Evolutionary conservation across 2,797 vertebrate species (phyloP), one percentile per base, ranked within the genome.

Genomic region (Chanos chanos): DNA sequence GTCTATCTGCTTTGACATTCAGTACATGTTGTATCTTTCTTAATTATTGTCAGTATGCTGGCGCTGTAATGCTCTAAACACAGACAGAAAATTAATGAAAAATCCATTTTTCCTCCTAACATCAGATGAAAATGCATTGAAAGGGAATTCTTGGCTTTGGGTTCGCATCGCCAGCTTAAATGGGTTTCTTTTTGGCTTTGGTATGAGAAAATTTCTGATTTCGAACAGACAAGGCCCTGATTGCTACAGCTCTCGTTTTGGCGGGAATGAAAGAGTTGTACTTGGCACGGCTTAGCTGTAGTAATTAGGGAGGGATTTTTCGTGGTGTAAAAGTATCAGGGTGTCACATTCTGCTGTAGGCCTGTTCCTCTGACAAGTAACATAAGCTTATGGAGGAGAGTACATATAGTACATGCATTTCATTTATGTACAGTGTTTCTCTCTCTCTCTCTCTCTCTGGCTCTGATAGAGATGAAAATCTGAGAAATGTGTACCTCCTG

Each of bases 41-140:
- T 55, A 66, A 64, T 74, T 74, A 51, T 68, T 61, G 55, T 67
- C 61, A 60, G 56, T 1, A 16, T 55, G 31, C 28, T 5, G 50
- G 52, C 45, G 74, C 39, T 22, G 60, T 64, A 24, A 50, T 60
- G 72, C 57, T 55, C 33, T 10, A 56, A 61, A 70, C 67, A 67
- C 50, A 67, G 70, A 70, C 64, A 67, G 67, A 44, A 70, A 65
- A 67, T 74, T 45, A 64, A 61, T 57, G 25, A 49, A 74, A 52
- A 71, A 60, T n/a, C 1, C 2, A 39, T 43, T 64, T 37, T 43
- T 60, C 44, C 56, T n/a, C n/a, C 54, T 45, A 33, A 68, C 37
- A 64, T 70, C 49, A 57, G 44, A 72, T 74, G 48, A 43, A 61
- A 59, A 70, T 61, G 30, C 61, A 70, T 71, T 68, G 69, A 71